These are phyloP conservation scores for Eucidaris tribuloides DNA, from an alignment of 35 echinoderm and acorn worm species.

Conservation along the genomic window DNA sequence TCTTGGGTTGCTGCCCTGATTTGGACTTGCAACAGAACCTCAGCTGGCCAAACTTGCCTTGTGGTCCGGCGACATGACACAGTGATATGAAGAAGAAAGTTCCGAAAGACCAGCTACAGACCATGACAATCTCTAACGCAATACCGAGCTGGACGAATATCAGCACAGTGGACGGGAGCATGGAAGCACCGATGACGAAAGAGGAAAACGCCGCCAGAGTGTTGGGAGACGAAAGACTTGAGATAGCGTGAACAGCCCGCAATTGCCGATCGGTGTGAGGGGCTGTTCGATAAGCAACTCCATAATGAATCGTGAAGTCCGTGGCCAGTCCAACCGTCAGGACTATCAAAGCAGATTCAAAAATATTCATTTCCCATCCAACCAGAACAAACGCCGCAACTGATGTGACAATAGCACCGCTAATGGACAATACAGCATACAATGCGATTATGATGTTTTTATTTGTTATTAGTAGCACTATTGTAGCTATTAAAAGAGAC, in stretches of 20 bases:
- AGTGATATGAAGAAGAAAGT: slow-evolving; percentile 60
- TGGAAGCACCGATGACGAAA: slow-evolving; percentile 71
- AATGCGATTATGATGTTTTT: slow-evolving; percentile 52
- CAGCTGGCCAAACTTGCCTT: background rate
- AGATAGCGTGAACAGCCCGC: slow-evolving; percentile 42
- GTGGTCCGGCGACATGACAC: slow-evolving; percentile 28
- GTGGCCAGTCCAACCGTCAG: slow-evolving; percentile 77
- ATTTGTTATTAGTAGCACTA: slow-evolving; percentile 58
- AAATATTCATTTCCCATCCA: slow-evolving; percentile 68
- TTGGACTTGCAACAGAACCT: too few species aligned
- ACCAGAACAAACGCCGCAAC: slow-evolving; percentile 60
- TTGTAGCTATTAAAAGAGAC: slow-evolving; percentile 51
- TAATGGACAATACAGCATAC: slow-evolving; percentile 47
- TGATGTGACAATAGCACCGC: slow-evolving; percentile 51
- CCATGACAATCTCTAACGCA: slow-evolving; percentile 74
- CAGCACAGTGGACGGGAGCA: slow-evolving; percentile 58
- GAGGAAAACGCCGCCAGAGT: slow-evolving; percentile 78
- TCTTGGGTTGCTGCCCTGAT: too few species aligned
- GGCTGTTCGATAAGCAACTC: slow-evolving; percentile 77
- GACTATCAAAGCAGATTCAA: slow-evolving; percentile 66
- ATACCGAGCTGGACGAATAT: slow-evolving; percentile 62
- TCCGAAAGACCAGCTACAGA: slow-evolving; percentile 48
- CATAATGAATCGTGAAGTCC: slow-evolving; percentile 90
- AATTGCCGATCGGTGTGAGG: slow-evolving; percentile 16
- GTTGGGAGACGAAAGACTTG: slow-evolving; percentile 54